These are phyloP conservation scores for Edolisoma coerulescens DNA, from an alignment of 2,113 vertebrate species.

Conservation along the genomic window DNA sequence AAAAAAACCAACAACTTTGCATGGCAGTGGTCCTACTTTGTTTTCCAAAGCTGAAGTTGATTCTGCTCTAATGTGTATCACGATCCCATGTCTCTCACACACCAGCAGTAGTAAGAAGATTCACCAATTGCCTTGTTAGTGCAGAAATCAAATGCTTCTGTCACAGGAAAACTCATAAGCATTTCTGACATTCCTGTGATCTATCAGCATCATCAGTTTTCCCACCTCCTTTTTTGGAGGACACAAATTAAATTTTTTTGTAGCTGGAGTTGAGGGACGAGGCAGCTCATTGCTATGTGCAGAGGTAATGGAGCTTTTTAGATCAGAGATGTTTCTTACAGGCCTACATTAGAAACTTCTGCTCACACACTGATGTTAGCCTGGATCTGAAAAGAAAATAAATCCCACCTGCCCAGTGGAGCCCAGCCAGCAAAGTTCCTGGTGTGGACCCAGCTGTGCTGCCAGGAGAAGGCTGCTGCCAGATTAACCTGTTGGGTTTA, in stretches of 20 bases:
- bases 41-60: neutral
- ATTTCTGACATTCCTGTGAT: neutral
- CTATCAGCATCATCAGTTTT: neutral
- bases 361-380: neutral
- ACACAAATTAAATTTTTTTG: neutral
- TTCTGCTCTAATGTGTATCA: neutral
- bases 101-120: neutral
- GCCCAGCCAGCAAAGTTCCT: neutral
- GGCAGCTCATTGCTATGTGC: neutral
- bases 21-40: neutral
- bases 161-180: neutral
- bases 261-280: neutral
- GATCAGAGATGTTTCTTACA: neutral
- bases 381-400: neutral
- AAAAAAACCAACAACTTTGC: neutral
- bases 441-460: neutral
- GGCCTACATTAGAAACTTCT: neutral
- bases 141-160: neutral
- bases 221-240: neutral
- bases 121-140: neutral
- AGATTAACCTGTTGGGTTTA: neutral
- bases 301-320: neutral
- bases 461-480: neutral
- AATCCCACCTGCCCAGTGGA: neutral
- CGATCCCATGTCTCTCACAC: fast-evolving